A percentile compares a stretch with the other conserved stretches of the same genome.
Conservation (phyloP, 2,888 invertebrate species). For the Aphodius sticticus region DNA sequence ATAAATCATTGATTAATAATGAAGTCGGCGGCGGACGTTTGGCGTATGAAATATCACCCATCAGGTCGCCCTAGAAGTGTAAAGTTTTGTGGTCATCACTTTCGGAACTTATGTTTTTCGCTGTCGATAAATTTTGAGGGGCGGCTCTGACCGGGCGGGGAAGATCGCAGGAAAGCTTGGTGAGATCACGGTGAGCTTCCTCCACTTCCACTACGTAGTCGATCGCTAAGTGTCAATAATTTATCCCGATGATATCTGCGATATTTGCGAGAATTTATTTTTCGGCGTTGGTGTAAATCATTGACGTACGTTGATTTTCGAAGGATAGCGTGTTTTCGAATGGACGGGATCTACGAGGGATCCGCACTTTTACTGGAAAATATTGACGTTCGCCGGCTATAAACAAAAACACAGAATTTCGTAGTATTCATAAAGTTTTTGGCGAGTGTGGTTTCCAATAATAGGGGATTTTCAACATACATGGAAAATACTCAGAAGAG, state of each 20-base stretch:
- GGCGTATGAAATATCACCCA: slow-evolving; percentile 48
- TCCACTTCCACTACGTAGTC: background rate
- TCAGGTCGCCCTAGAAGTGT: slow-evolving; percentile 49
- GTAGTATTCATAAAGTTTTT: too few relatives aligned
- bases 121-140: background rate
- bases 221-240: background rate
- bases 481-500: too few relatives aligned
- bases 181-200: background rate
- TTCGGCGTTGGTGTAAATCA: background rate
- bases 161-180: background rate
- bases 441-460: too few relatives aligned
- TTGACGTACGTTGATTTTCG: background rate
- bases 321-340: background rate
- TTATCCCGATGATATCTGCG: slow-evolving; percentile 4
- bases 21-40: slow-evolving; percentile 48
- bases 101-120: slow-evolving; percentile 45
- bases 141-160: background rate
- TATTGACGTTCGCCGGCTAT: background rate
- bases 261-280: slow-evolving; percentile 4
- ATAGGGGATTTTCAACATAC: too few relatives aligned
- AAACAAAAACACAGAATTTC: too few relatives aligned
- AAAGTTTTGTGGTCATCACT: slow-evolving; percentile 53
- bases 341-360: background rate
- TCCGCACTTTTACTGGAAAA: background rate
- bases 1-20: slow-evolving; percentile 56